Evolutionary conservation across 2,888 invertebrate genomes (phyloP).

Genomic region (Mythimna vitellina): DNA sequence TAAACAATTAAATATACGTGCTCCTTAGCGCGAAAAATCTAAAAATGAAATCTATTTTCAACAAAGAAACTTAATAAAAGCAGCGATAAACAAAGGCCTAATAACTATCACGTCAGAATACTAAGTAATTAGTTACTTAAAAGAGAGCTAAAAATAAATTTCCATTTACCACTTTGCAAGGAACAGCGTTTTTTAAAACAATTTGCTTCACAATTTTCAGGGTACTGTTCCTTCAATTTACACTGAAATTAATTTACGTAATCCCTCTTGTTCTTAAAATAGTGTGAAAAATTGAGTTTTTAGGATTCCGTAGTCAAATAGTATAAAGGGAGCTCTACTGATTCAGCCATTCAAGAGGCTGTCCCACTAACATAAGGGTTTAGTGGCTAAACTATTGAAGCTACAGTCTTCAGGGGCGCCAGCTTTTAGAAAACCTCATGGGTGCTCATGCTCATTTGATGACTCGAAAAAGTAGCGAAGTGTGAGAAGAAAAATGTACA

Average conservation of each 20-base stretch:
- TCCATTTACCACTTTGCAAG: background rate
- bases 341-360: too few relatives aligned
- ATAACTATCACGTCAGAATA: background rate
- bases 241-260: background rate
- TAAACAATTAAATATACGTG: too few relatives aligned
- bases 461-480: too few relatives aligned
- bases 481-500: too few relatives aligned
- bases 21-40: too few relatives aligned
- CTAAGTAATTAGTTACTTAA: background rate
- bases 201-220: background rate
- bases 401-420: too few relatives aligned
- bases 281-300: constrained; percentile 7
- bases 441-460: too few relatives aligned
- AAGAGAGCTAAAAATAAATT: background rate
- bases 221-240: background rate
- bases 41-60: background rate
- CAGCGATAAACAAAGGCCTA: background rate
- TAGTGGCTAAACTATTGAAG: too few relatives aligned
- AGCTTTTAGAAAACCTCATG: too few relatives aligned
- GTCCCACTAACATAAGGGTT: too few relatives aligned
- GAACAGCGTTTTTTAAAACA: background rate
- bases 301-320: background rate
- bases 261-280: constrained; percentile 17
- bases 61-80: background rate
- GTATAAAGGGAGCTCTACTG: background rate